Evolutionary conservation across 2,113 vertebrate species (phyloP).

Genomic region (Coptodon rendalli): DNA sequence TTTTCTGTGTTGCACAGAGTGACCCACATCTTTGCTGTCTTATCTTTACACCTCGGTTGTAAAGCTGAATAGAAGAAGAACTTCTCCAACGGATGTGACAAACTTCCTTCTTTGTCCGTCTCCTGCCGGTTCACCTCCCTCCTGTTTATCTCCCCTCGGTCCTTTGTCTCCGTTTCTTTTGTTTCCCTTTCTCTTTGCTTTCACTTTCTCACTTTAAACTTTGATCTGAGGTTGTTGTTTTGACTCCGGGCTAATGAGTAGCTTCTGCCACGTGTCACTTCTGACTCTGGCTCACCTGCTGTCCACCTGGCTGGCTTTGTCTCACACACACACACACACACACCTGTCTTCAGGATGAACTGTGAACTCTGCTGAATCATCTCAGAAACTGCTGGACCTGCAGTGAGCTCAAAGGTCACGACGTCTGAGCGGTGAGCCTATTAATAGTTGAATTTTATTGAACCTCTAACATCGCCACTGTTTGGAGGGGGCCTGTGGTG

Average conservation of each 20-base stretch:
- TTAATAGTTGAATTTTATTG: not conserved
- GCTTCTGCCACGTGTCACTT: not conserved
- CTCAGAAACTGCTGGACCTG: not conserved
- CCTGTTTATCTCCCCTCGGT: not conserved
- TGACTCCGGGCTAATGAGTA: conserved; percentile 5
- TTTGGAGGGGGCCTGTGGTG: not conserved
- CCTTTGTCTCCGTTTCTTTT: not conserved
- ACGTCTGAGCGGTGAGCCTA: not conserved
- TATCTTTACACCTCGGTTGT: not conserved
- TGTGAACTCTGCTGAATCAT: not conserved
- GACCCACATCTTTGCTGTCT: not conserved
- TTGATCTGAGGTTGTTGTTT: not conserved
- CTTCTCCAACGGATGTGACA: not conserved
- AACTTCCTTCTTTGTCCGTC: not conserved
- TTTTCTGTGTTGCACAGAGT: not conserved
- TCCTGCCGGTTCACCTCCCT: not conserved
- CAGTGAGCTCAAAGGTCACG: not conserved
- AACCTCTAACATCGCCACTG: not conserved
- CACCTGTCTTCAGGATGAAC: not conserved
- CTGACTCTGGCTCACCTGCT: conserved; percentile 19
- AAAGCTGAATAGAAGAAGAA: not conserved
- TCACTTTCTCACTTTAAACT: not conserved
- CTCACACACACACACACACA: not conserved
- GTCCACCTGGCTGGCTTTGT: not conserved
- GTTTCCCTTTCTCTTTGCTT: not conserved